phyloP scores from a whole-genome alignment of 30 jellyfish, hydroid and myxozoan species.

The Aurelia coerulea region DNA sequence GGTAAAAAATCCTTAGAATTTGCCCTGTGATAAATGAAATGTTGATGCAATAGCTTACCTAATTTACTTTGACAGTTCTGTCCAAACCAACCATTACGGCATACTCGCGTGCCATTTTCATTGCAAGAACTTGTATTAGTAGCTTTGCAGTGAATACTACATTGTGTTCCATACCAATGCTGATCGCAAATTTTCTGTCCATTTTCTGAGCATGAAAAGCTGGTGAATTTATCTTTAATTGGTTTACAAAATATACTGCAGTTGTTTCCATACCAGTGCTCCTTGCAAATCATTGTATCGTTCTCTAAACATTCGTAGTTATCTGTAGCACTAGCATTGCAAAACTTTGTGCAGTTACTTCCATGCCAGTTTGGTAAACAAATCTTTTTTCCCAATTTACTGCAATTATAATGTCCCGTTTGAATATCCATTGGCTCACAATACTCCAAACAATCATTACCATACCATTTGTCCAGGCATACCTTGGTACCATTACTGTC shows the following conservation, averaged over 20 bases:
- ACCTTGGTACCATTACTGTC: slow-evolving; percentile 4
- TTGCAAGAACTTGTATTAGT: background rate
- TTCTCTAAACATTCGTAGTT: slow-evolving; percentile 5
- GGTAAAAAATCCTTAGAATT: too few relatives aligned
- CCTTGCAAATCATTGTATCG: background rate
- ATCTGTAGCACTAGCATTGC: background rate
- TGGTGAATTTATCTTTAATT: background rate
- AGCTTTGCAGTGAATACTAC: slow-evolving; percentile 17
- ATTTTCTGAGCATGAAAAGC: background rate
- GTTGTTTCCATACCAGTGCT: slow-evolving; percentile 29
- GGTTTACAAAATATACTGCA: slow-evolving; percentile 19
- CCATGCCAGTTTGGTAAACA: slow-evolving; percentile 8
- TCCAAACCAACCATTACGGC: slow-evolving; percentile 4
- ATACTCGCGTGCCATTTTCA: background rate
- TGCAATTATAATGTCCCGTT: slow-evolving; percentile 43
- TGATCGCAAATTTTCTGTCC: slow-evolving; percentile 8
- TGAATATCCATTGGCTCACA: slow-evolving; percentile 8
- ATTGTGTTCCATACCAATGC: slow-evolving; percentile 37
- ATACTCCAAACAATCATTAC: background rate
- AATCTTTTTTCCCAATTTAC: background rate
- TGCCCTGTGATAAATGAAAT: too few relatives aligned
- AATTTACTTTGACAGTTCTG: background rate
- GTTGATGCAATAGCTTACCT: background rate
- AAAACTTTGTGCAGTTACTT: slow-evolving; percentile 10
- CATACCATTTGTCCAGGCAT: slow-evolving; percentile 26